Base-by-base conservation (phyloP, 1,140 invertebrate species). In the Araneus ventricosus region DNA sequence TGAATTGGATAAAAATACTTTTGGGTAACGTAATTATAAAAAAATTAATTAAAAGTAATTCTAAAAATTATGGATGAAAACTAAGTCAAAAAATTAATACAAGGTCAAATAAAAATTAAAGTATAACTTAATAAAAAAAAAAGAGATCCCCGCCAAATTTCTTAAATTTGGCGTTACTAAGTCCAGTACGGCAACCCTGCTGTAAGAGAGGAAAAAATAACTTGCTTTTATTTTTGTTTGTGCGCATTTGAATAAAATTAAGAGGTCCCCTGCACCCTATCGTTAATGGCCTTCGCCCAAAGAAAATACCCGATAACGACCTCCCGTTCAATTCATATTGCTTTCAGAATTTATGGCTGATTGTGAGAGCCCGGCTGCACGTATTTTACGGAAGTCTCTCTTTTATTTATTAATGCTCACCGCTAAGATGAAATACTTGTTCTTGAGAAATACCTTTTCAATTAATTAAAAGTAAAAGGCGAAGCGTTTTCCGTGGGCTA, bases 171-270 rank as follows among this genome's bases (percentile, higher is more conserved):
- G 45, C 45, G 14, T 14, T 52, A 14, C 45, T 14, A 14, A 52
- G 10, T 4, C 14, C 45, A 52, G 10, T 52, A 14, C 17, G 45
- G 45, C 45, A 52, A 52, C 45, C 45, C 45, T 52, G 17, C 10
- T 52, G 45, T 4, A 17, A 52, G 45, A 52, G 4, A 52, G 45
- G 10, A 52, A 52, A 52, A 52, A 52, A 52, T 52, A 52, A 52
- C 45, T 14, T 17, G 45, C 45, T 52, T 14, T 52, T 52, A 52
- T 17, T 52, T 45, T 52, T 52, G 45, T 52, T 52, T 52, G 10
- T 34, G 30, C 34, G 20, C 70, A 75, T 75, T 75, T 75, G 70
- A 75, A 75, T 75, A 75, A 75, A 75, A 75, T 75, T 75, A 75
- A 75, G 30, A 37, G 30, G 70, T 37, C 30, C 70, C 34, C 70